Percentiles rank a stretch among this genome's conserved stretches.
Conservation (phyloP, 2,888 invertebrate genomes). For the Ichneumon xanthorius region DNA sequence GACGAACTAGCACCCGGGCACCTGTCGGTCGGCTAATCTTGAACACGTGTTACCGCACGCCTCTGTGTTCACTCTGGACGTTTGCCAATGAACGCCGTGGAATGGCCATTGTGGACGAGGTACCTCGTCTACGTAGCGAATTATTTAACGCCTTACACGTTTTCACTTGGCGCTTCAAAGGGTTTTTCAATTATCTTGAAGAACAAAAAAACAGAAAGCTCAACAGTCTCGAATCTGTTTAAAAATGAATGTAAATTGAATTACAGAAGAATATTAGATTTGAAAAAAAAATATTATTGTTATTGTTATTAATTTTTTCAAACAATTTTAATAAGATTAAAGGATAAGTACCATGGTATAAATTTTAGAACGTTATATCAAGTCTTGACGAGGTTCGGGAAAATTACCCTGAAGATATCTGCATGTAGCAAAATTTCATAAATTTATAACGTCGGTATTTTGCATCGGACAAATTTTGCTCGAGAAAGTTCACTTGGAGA, state of each 20-base stretch:
- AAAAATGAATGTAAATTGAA: not conserved
- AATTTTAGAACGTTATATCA: too few species aligned
- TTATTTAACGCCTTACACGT: slow-evolving; percentile 56
- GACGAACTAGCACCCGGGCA: slow-evolving; percentile 74
- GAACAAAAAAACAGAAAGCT: slow-evolving; percentile 5
- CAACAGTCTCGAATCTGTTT: not conserved
- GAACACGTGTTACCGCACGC: slow-evolving; percentile 82
- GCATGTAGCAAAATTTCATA: too few species aligned
- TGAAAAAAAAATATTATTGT: too few species aligned
- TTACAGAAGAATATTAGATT: not conserved
- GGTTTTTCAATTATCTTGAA: slow-evolving; percentile 1
- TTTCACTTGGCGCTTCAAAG: slow-evolving; percentile 36
- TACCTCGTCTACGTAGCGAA: slow-evolving; percentile 46
- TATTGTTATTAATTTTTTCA: too few species aligned
- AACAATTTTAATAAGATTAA: too few species aligned
- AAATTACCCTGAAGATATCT: too few species aligned
- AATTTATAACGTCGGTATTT: too few species aligned
- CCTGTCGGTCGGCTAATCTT: slow-evolving; percentile 84
- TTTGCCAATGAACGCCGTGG: slow-evolving; percentile 53
- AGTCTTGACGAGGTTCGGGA: too few species aligned
- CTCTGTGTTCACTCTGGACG: slow-evolving; percentile 75
- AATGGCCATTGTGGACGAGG: slow-evolving; percentile 51
- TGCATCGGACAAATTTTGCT: too few species aligned
- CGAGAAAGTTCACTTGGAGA: too few species aligned
- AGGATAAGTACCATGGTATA: too few species aligned